These are phyloP conservation scores for Apaloderma vittatum DNA, from an alignment of 2,113 vertebrate genomes.

Conservation along the genomic window DNA sequence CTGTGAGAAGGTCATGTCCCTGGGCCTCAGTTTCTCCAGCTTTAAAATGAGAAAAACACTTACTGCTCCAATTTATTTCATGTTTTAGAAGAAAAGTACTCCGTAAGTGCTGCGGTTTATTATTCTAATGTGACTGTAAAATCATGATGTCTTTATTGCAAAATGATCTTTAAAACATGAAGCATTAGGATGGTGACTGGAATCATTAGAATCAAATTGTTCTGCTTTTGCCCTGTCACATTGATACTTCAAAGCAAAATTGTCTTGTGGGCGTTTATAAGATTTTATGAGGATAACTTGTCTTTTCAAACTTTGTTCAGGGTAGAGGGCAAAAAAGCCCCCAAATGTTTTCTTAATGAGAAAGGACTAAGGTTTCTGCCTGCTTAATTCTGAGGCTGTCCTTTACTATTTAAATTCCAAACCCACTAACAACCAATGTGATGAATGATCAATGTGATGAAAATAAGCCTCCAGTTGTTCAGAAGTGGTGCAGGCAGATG, in stretches of 20 bases:
- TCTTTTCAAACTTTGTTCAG: slow-evolving; percentile 51
- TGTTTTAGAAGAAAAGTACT: slow-evolving; percentile 31
- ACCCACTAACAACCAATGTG: neutral
- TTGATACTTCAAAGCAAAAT: slow-evolving; percentile 68
- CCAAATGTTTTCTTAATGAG: slow-evolving; percentile 49
- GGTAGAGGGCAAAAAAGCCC: slow-evolving; percentile 7
- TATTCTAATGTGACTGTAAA: slow-evolving; percentile 72
- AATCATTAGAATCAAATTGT: slow-evolving; percentile 74
- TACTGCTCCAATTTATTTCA: slow-evolving; percentile 40
- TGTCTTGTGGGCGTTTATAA: slow-evolving; percentile 55
- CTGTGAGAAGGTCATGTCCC: neutral
- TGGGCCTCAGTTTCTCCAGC: slow-evolving; percentile 24
- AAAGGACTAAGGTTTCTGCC: slow-evolving; percentile 10
- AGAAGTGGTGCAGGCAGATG: neutral
- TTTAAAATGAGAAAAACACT: slow-evolving; percentile 15
- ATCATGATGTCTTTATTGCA: slow-evolving; percentile 71
- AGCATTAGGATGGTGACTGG: slow-evolving; percentile 71
- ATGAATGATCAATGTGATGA: neutral
- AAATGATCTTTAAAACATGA: slow-evolving; percentile 75
- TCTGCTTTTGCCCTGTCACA: slow-evolving; percentile 71
- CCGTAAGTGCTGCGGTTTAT: neutral
- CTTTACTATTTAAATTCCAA: slow-evolving; percentile 51
- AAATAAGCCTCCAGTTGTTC: neutral
- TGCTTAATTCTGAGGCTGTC: neutral
- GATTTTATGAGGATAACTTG: slow-evolving; percentile 56